phyloP scores from a whole-genome alignment of 2,797 vertebrate species.

The Anabas testudineus region DNA sequence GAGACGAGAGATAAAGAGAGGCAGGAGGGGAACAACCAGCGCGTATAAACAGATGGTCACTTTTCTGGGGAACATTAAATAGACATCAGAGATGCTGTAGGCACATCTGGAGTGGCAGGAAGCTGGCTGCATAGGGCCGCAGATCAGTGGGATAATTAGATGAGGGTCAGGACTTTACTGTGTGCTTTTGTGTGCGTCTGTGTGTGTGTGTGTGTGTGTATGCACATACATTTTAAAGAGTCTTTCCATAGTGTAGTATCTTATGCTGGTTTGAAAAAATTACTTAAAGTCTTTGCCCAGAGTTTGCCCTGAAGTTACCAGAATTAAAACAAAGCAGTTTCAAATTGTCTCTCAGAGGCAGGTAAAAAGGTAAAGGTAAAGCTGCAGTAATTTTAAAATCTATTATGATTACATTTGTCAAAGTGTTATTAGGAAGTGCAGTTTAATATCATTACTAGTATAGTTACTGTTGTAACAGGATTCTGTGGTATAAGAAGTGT shows the following conservation, averaged over 20 bases:
- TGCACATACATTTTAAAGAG: neutral
- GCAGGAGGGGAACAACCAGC: conserved; percentile 31
- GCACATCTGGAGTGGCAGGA: conserved; percentile 80
- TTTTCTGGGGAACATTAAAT: conserved; percentile 78
- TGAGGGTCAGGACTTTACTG: conserved; percentile 38
- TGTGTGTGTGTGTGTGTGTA: conserved; percentile 3
- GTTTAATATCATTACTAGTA: neutral
- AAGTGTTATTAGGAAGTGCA: neutral
- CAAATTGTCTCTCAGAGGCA: neutral
- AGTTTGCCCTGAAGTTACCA: conserved; percentile 12
- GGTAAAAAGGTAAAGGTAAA: too few species aligned
- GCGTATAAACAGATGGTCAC: conserved; percentile 78
- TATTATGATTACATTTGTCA: too few species aligned
- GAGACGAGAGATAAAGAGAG: conserved; percentile 30
- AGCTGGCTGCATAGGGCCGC: conserved; percentile 61
- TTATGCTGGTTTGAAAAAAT: neutral
- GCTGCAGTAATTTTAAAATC: too few species aligned
- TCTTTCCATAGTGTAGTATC: neutral
- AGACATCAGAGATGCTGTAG: conserved; percentile 78
- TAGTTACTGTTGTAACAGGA: conserved; percentile 2
- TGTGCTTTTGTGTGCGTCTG: conserved; percentile 24
- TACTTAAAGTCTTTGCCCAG: conserved; percentile 7
- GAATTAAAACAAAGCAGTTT: conserved; percentile 3
- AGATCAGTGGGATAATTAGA: conserved; percentile 75
- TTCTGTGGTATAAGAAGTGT: neutral